These are phyloP conservation scores for Penaeus monodon DNA, from an alignment of 2,888 invertebrate genomes.

Conservation along the genomic window DNA sequence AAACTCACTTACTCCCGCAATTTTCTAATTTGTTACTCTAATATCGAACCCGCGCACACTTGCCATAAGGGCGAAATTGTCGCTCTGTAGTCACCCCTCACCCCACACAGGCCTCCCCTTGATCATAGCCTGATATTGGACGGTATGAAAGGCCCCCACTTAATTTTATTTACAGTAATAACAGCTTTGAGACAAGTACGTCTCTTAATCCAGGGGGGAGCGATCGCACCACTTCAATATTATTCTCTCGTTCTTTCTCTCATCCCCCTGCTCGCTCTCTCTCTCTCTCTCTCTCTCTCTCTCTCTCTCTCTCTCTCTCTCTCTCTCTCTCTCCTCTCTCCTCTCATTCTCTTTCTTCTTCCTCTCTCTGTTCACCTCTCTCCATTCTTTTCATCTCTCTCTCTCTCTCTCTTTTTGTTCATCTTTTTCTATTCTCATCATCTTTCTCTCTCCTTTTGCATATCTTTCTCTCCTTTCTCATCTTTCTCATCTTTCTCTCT, in stretches of 20 bases:
- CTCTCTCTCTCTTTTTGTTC: background rate
- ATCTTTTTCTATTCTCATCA: background rate
- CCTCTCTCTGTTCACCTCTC: conserved; percentile 12
- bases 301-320: conserved; percentile 24
- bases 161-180: conserved; percentile 59
- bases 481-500: background rate
- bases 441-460: background rate
- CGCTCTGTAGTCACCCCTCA: background rate
- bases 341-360: background rate
- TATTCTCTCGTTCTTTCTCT: conserved; percentile 8
- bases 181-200: conserved; percentile 52
- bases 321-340: background rate
- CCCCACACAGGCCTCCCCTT: conserved; percentile 11
- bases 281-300: conserved; percentile 23
- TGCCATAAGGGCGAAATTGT: conserved; percentile 8
- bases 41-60: background rate
- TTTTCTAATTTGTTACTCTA: conserved; percentile 36
- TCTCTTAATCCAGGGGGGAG: conserved; percentile 40
- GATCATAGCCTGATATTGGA: conserved; percentile 56
- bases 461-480: background rate
- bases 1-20: conserved; percentile 34
- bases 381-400: background rate
- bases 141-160: conserved; percentile 45
- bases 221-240: conserved; percentile 6
- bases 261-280: conserved; percentile 17